Percentiles rank a stretch among this genome's conserved stretches.
These are phyloP conservation scores for Incurvaria masculella DNA, from an alignment of 2,888 invertebrate species.

Conservation along the genomic window DNA sequence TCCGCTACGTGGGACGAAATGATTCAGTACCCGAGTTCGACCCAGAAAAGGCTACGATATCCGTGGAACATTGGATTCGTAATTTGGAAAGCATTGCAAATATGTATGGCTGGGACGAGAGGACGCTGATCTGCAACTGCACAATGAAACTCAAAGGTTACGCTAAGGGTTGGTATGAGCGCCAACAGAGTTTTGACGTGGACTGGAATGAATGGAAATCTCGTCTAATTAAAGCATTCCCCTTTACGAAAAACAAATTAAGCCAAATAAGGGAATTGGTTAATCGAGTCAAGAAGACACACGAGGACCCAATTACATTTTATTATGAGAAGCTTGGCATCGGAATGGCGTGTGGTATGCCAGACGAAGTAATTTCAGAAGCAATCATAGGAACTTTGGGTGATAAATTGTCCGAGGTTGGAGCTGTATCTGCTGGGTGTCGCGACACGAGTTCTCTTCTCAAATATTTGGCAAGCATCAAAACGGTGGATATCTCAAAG, in stretches of 20 bases:
- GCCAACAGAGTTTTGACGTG: conserved; percentile 10
- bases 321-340: conserved; percentile 13
- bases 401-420: conserved; percentile 5
- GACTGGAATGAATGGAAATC: conserved; percentile 13
- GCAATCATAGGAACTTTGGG: conserved; percentile 7
- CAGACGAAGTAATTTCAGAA: conserved; percentile 7
- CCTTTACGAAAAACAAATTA: conserved; percentile 12
- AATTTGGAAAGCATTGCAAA: conserved; percentile 14
- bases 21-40: background rate
- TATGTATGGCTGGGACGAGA: conserved; percentile 17
- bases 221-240: conserved; percentile 10
- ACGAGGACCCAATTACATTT: conserved; percentile 13
- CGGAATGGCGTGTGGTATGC: conserved; percentile 11
- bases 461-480: background rate
- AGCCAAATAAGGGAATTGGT: conserved; percentile 10
- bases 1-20: background rate
- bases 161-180: conserved; percentile 17
- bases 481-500: no score
- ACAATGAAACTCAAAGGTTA: conserved; percentile 15
- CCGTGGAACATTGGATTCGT: conserved; percentile 15
- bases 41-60: conserved; percentile 9
- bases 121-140: conserved; percentile 15
- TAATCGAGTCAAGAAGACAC: conserved; percentile 4
- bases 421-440: conserved; percentile 8
- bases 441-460: background rate